These are phyloP conservation scores for Zophobas morio DNA, from an alignment of 1,140 invertebrate species.

Conservation along the genomic window DNA sequence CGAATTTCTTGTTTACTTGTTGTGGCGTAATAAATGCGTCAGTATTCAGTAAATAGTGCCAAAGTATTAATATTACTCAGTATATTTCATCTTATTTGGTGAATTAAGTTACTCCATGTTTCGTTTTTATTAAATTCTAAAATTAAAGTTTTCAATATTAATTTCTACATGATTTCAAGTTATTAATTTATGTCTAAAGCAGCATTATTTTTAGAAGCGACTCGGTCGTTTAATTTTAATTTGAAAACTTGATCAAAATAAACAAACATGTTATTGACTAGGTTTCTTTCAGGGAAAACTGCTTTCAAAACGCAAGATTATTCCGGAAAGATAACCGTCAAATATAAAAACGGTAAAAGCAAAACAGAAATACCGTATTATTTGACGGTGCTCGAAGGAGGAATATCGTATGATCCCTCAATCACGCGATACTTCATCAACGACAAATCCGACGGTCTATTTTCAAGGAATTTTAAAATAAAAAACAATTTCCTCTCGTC, in stretches of 20 bases:
- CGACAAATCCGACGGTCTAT: slow-evolving; percentile 66
- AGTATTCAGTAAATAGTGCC: no score
- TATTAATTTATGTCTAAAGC: no score
- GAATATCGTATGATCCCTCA: slow-evolving; percentile 71
- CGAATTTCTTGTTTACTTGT: no score
- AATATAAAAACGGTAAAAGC: slow-evolving; percentile 77
- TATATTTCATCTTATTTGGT: no score
- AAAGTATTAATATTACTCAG: no score
- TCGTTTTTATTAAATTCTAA: no score
- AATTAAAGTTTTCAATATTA: no score
- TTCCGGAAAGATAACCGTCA: slow-evolving; percentile 79
- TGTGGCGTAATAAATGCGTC: no score
- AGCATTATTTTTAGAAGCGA: no score
- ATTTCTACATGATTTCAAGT: no score
- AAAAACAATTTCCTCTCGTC: slow-evolving; percentile 81
- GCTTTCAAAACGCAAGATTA: slow-evolving; percentile 72
- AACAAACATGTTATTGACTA: no score
- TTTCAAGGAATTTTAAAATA: slow-evolving; percentile 73
- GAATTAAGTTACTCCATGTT: no score
- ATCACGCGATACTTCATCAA: slow-evolving; percentile 72
- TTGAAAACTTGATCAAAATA: slow-evolving; percentile 3
- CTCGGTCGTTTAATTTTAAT: background rate
- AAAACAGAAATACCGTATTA: slow-evolving; percentile 73
- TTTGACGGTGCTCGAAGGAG: slow-evolving; percentile 72
- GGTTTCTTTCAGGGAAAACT: slow-evolving; percentile 69